Base-by-base conservation (phyloP, 2,797 vertebrate genomes). In the Manis crassicaudata region DNA sequence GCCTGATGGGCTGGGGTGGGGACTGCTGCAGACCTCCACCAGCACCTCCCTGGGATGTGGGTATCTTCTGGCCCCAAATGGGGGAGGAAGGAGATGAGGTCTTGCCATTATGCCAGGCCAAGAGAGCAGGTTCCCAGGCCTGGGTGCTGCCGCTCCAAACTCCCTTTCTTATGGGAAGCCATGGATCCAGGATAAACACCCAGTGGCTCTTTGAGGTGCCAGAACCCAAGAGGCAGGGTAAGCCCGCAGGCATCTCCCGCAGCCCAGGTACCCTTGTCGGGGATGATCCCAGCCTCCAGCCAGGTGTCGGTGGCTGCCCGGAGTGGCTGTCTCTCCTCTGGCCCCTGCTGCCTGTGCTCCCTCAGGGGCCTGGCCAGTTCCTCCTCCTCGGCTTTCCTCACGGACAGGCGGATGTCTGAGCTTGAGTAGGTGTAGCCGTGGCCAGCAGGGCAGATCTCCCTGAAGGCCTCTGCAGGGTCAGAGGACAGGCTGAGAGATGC, bases 371-470 rank as follows among this genome's bases (percentile, higher is more conserved):
- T 95, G 95, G 99, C 98, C 96, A 99, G 96, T 80, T 99, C 99
- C 12, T 99, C 99, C 35, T 98, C 98, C 62, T 99, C 99, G 3
- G 99, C 98, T 97, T 99, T 99, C 93, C 99, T 99, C 98, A 99
- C 97, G 12, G 98, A 98, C 88, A 99, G 95, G 50, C 98, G 98
- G 89, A 98, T 99, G 56, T 99, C 98, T 5, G 99, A 99, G 63
- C 99, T 99, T 0, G 99, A 99, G 97, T 99, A 99, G 83, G 99
- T 99, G 79, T 99, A 99, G 6, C 99, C 99, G 0, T 99, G 99
- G 46, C 99, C 99, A 0, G 99, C 99, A 0, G 99, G 99, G 94
- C 99, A 99, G 98, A 99, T 99, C 97, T 99, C 99, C 98, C 99
- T 99, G 98, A 99, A 99, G 85, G 98, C 99, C 95, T 98, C 99